Percentiles rank a stretch among this genome's conserved stretches.
Evolutionary conservation across 2,797 vertebrate genomes (phyloP).

Genomic region (Scolopax rusticola): DNA sequence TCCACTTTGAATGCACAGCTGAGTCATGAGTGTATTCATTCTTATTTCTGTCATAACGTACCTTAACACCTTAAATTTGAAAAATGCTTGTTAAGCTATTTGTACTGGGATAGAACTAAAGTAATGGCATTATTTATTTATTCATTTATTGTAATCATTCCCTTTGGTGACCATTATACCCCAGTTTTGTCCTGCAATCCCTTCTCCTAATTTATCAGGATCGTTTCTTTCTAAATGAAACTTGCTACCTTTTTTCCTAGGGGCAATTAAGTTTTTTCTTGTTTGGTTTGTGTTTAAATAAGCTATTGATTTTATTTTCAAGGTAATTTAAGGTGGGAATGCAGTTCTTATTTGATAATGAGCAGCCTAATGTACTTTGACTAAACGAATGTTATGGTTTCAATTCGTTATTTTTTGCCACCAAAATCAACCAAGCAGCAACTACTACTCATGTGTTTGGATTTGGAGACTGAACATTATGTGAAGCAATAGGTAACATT

Average conservation of each 20-base stretch:
- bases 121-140: neutral
- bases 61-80: neutral
- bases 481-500: neutral
- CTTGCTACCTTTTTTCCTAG: slow-evolving; percentile 47
- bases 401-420: slow-evolving; percentile 61
- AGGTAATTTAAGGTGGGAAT: slow-evolving; percentile 75
- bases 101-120: neutral
- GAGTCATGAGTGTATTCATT: slow-evolving; percentile 1
- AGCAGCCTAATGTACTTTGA: slow-evolving; percentile 38
- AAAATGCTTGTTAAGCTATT: neutral
- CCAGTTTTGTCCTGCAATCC: neutral
- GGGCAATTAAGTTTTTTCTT: slow-evolving; percentile 50
- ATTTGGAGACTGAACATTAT: neutral
- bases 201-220: neutral
- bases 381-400: slow-evolving; percentile 63
- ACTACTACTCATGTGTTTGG: neutral
- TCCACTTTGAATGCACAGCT: neutral
- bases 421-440: slow-evolving; percentile 31
- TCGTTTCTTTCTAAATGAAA: slow-evolving; percentile 64
- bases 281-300: slow-evolving; percentile 73
- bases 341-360: slow-evolving; percentile 69
- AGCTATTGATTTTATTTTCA: slow-evolving; percentile 80
- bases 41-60: slow-evolving; percentile 23
- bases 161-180: neutral
- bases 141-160: neutral